These are phyloP conservation scores for Gisinianus flammeolus DNA, from an alignment of 2,888 invertebrate species.

Conservation along the genomic window DNA sequence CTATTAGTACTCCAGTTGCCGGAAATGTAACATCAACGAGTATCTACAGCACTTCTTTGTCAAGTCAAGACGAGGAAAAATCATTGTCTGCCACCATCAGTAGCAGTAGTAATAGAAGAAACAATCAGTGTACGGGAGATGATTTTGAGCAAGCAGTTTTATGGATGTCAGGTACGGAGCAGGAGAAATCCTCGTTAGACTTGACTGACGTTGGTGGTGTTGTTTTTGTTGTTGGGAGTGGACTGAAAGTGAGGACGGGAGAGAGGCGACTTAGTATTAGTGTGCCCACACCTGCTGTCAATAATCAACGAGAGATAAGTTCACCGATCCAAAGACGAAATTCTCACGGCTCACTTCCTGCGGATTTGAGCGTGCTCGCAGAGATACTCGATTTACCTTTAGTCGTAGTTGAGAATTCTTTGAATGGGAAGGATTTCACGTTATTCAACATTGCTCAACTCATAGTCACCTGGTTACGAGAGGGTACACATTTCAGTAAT, in stretches of 20 bases:
- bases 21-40: no score
- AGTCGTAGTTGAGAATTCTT: slow-evolving; percentile 28
- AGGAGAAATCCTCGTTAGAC: background rate
- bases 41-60: no score
- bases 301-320: background rate
- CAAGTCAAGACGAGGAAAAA: no score
- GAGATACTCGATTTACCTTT: slow-evolving; percentile 36
- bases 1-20: no score
- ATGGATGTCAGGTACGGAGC: no score
- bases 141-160: no score
- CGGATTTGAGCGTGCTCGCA: slow-evolving; percentile 23
- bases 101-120: no score
- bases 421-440: slow-evolving; percentile 31
- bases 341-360: slow-evolving; percentile 28
- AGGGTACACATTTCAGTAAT: slow-evolving; percentile 33
- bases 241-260: background rate
- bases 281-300: background rate
- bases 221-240: background rate
- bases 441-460: slow-evolving; percentile 35
- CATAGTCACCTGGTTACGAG: slow-evolving; percentile 25
- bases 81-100: no score
- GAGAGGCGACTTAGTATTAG: background rate
- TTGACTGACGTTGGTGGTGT: no score
- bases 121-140: no score
- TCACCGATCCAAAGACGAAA: slow-evolving; percentile 8